Percentiles rank a stretch among this genome's conserved stretches.
Conservation (phyloP, 2,888 invertebrate species). For the Ophion ventricosus region DNA sequence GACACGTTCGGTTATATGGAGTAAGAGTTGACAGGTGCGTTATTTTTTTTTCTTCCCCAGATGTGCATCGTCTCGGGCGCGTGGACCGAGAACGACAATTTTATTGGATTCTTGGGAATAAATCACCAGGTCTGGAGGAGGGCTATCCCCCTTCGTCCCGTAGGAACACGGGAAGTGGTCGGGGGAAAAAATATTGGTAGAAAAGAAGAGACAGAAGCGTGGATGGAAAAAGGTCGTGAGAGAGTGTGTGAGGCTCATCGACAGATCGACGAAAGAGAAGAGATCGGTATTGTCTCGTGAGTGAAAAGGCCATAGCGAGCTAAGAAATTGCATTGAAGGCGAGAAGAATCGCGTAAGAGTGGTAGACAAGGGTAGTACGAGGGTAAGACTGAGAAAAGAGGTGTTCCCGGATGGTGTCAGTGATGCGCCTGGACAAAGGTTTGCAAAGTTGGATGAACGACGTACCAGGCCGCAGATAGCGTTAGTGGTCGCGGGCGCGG, state of each 20-base stretch:
- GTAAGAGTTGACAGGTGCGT: not conserved
- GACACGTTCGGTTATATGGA: not conserved
- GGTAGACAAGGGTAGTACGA: slow-evolving; percentile 28
- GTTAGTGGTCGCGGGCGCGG: slow-evolving; percentile 71
- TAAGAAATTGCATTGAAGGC: not conserved
- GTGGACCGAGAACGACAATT: slow-evolving; percentile 41
- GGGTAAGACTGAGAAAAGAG: slow-evolving; percentile 44
- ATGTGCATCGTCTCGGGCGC: slow-evolving; percentile 35
- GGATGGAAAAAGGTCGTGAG: slow-evolving; percentile 18
- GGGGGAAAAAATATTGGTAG: slow-evolving; percentile 55
- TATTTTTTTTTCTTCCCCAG: slow-evolving; percentile 52
- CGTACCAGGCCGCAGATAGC: slow-evolving; percentile 77
- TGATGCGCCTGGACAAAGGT: slow-evolving; percentile 76
- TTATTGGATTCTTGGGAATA: slow-evolving; percentile 54
- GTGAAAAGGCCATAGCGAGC: slow-evolving; percentile 29
- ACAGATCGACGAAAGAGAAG: slow-evolving; percentile 27
- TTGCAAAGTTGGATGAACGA: slow-evolving; percentile 75
- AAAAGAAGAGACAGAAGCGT: slow-evolving; percentile 21
- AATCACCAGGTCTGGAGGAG: slow-evolving; percentile 29
- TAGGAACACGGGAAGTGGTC: slow-evolving; percentile 11
- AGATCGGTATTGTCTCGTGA: slow-evolving; percentile 45
- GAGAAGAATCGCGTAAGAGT: slow-evolving; percentile 15
- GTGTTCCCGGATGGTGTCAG: slow-evolving; percentile 66
- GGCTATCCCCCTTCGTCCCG: not conserved
- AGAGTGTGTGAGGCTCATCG: no score